Evolutionary conservation across 2,888 invertebrate genomes (phyloP).

Genomic region (Camptogramma bilineatum): DNA sequence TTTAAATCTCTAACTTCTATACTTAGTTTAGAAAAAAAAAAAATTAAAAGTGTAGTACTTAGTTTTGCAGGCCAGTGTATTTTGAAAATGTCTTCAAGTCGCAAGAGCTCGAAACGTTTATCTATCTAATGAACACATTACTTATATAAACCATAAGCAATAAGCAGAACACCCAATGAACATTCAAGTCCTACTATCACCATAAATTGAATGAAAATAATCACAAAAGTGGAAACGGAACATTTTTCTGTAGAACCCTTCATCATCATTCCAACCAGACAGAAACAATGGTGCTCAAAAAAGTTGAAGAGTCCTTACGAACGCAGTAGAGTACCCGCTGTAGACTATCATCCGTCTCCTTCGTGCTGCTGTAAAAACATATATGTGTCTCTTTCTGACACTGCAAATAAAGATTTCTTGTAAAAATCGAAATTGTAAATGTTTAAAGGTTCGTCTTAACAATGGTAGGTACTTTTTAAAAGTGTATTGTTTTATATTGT

Average conservation of each 20-base stretch:
- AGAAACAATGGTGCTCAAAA: constrained; percentile 40
- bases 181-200: no score
- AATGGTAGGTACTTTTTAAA: background rate
- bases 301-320: constrained; percentile 28
- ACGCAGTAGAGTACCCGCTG: constrained; percentile 31
- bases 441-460: constrained; percentile 10
- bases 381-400: constrained; percentile 17
- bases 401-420: constrained; percentile 13
- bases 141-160: no score
- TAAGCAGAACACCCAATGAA: no score
- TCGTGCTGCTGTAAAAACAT: constrained; percentile 12
- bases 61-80: no score
- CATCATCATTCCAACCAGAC: constrained; percentile 27
- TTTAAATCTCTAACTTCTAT: no score
- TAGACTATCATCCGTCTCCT: constrained; percentile 20
- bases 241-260: constrained; percentile 12
- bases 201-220: background rate
- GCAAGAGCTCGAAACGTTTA: no score
- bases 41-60: no score
- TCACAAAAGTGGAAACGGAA: background rate
- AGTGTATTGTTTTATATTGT: background rate
- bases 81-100: no score
- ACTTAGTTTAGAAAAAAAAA: no score
- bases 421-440: constrained; percentile 11
- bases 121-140: no score